Evolutionary conservation across 2,888 invertebrate species (phyloP).

Genomic region (Salticus scenicus): DNA sequence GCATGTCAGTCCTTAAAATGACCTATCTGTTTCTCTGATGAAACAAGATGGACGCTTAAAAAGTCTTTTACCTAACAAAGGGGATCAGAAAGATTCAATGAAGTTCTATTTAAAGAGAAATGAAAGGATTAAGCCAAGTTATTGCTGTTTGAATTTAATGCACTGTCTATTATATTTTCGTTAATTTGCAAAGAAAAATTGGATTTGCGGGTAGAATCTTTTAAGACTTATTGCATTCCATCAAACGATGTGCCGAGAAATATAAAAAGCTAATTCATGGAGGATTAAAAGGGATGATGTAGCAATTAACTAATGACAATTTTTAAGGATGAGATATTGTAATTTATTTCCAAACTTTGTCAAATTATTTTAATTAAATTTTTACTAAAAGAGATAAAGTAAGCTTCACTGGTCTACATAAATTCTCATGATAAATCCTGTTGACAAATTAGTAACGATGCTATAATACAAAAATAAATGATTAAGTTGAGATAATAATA

Average conservation of each 20-base stretch:
- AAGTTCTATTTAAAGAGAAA: not conserved
- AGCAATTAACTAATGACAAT: not conserved
- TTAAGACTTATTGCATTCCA: not conserved
- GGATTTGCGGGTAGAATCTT: not conserved
- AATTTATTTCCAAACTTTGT: not conserved
- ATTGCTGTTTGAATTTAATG: not conserved
- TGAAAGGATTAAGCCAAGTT: not conserved
- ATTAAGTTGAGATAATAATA: too few species aligned
- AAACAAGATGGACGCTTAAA: not conserved
- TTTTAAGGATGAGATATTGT: not conserved
- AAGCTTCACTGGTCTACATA: too few species aligned
- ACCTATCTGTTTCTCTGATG: not conserved
- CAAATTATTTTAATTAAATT: not conserved
- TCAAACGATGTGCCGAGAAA: not conserved
- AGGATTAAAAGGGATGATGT: not conserved
- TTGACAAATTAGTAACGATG: too few species aligned
- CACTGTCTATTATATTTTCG: not conserved
- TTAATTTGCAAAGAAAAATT: not conserved
- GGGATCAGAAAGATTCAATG: not conserved
- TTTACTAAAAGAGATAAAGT: not conserved
- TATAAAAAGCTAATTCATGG: not conserved
- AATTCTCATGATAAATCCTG: too few species aligned
- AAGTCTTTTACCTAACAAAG: not conserved
- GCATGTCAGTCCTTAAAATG: not conserved
- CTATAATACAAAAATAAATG: too few species aligned